Base-by-base conservation (phyloP, 2,888 invertebrate species). In the Sisyra terminalis region DNA sequence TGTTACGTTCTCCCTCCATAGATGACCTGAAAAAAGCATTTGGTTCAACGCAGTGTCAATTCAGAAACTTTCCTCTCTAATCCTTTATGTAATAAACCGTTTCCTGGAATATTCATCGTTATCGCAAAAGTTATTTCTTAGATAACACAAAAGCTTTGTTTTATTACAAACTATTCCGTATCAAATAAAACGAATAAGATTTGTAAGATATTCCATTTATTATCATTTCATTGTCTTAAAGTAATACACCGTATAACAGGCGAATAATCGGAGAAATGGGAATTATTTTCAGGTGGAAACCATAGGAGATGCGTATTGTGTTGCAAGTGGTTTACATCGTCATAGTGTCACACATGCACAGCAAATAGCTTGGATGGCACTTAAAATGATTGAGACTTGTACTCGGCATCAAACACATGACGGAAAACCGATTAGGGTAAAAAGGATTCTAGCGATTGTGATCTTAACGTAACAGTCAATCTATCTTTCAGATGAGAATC, bases 251-350 rank as follows among this genome's bases (percentile, higher is more conserved):
- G 24, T 5, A 24, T 6, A 32, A 32, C 32, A 32, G 13, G 29
- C 7, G 9, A 7, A 29, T 11, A 32, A 32, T 32, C n/a, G 9
- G 13, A 13, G n/a, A 32, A 32, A 39, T 40, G 47, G 38, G 31
- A 55, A 55, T 24, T 24, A 24, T 24, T 24, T 24, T 34, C 57
- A 88, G 89, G 87, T 93, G 51, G 94, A 94, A 63, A 94, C 93
- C 5, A 94, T 94, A 52, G 93, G 93, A 0, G 93, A 94, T 58
- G 93, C 93, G 0, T 94, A 94, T 55, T 93, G 93, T 56, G 93
- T 93, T 4, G 93, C 93, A 0, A 90, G 90, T 43, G 93, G 93
- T 0, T 66, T 94, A 6, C 93, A 93, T 60, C 78, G 82, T 48
- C 77, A 77, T 52, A 88, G 85, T 40, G 72, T 73, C 31, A 88